Base-by-base conservation (phyloP, 1,140 invertebrate genomes). In the Solenopsis invicta region DNA sequence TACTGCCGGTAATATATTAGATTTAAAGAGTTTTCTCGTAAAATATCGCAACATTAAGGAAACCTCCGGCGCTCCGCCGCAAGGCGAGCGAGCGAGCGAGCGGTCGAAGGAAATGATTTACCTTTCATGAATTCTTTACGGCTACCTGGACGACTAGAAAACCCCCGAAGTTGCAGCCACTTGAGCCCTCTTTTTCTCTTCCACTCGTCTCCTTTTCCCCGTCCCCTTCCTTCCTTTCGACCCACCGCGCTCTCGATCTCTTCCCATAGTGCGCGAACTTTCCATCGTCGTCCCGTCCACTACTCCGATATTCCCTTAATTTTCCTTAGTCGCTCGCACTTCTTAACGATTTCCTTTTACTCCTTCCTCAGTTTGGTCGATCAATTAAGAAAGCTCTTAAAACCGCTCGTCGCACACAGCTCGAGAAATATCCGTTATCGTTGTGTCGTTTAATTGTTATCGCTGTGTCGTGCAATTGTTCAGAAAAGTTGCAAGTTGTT, bases 31-130 rank as follows among this genome's bases (percentile, higher is more conserved):
- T 94, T 94, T 93, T 85, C 89, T 87, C 88, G 90, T 95, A 93
- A 94, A 95, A 94, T 95, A 94, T 95, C 89, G 94, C 93, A 91
- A 92, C 93, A 94, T 94, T 95, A 94, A 94, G 93, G 92, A 94
- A 94, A 93, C 93, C 92, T 90, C 92, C 80, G 86, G 89, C 61
- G 64, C 85, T 74, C 77, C 88, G 85, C 84, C 50, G 77, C 54
- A 34, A 82, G 67, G 54, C 80, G 80, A 45, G 76, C 48, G 78
- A 41, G 76, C 48, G 78, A 50, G 71, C 87, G 54, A 66, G 59
- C 87, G 85, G 56, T 82, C 87, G 81, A 86, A 89, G 86, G 88
- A 93, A 94, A 94, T 94, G 93, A 94, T 94, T 94, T 93, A 94
- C 90, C 91, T 93, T 91, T 90, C 86, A 91, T 91, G 92, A 93